phyloP scores from a whole-genome alignment of 1,140 invertebrate species.

The Laodelphax striatellus region DNA sequence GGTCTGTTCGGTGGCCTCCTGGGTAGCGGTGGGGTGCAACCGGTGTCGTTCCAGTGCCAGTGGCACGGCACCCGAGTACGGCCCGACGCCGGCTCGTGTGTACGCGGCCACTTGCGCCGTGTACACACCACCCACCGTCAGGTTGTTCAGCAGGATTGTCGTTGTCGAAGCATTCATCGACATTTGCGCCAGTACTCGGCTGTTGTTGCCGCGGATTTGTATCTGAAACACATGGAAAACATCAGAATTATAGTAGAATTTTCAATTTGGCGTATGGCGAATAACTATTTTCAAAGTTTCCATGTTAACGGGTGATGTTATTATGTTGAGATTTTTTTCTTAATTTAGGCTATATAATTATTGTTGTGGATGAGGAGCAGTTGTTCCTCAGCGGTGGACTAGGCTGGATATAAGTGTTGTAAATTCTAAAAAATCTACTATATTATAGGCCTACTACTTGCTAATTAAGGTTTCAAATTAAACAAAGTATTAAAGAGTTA shows the following conservation, averaged over 20 bases:
- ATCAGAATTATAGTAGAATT: neutral
- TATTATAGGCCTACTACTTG: too few species aligned
- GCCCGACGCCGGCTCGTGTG: constrained; percentile 54
- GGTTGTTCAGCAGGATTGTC: constrained; percentile 55
- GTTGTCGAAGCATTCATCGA: constrained; percentile 59
- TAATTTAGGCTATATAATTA: too few species aligned
- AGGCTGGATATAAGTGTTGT: too few species aligned
- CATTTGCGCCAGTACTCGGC: constrained; percentile 53
- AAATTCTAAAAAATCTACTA: too few species aligned
- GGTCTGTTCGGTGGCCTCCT: constrained; percentile 28
- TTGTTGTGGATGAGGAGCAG: too few species aligned
- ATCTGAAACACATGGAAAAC: constrained; percentile 37
- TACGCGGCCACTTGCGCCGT: constrained; percentile 58
- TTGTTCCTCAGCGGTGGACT: too few species aligned
- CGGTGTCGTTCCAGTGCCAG: neutral
- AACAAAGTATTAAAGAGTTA: too few species aligned
- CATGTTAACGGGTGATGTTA: too few species aligned
- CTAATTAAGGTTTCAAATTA: too few species aligned
- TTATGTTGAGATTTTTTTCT: too few species aligned
- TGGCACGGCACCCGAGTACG: constrained; percentile 40
- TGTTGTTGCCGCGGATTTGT: constrained; percentile 47
- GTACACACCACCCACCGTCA: constrained; percentile 57
- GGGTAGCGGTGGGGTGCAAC: neutral
- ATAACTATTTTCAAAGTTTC: too few species aligned
- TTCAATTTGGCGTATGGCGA: too few species aligned